Conservation (phyloP, 2,888 invertebrate genomes). For the Lycaena phlaeas region DNA sequence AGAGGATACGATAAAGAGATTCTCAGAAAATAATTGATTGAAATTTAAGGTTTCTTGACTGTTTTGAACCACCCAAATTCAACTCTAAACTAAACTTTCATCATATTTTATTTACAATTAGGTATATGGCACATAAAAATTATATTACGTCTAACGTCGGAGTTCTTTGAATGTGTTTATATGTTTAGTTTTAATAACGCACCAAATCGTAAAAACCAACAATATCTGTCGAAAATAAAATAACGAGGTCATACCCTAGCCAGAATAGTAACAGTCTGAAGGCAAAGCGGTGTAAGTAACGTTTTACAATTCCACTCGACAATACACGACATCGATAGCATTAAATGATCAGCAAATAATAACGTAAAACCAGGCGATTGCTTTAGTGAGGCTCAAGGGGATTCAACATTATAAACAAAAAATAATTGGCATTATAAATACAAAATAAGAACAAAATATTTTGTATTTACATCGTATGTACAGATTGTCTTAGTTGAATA, state of each 20-base stretch:
- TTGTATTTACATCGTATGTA: neutral
- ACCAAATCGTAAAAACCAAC: constrained; percentile 1
- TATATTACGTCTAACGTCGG: neutral
- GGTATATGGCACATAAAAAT: neutral
- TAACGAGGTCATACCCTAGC: neutral
- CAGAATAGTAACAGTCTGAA: neutral
- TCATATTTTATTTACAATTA: no score
- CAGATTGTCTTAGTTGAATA: neutral
- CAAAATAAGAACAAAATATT: neutral
- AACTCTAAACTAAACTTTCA: no score
- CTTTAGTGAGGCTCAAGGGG: constrained; percentile 14
- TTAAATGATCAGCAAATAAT: neutral
- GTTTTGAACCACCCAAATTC: no score
- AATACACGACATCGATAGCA: constrained; percentile 6
- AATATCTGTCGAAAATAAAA: constrained; percentile 8
- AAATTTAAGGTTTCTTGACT: no score
- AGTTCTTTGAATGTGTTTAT: constrained; percentile 7
- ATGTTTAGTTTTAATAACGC: neutral
- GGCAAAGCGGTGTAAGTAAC: constrained; percentile 5
- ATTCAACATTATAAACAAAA: neutral
- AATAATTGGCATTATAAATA: neutral
- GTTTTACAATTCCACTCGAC: constrained; percentile 4
- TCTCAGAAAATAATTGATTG: no score
- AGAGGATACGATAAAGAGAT: no score
- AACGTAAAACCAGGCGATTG: constrained; percentile 10